Conservation (phyloP, 2,797 vertebrate species). For the Yasuhikotakia modesta region DNA sequence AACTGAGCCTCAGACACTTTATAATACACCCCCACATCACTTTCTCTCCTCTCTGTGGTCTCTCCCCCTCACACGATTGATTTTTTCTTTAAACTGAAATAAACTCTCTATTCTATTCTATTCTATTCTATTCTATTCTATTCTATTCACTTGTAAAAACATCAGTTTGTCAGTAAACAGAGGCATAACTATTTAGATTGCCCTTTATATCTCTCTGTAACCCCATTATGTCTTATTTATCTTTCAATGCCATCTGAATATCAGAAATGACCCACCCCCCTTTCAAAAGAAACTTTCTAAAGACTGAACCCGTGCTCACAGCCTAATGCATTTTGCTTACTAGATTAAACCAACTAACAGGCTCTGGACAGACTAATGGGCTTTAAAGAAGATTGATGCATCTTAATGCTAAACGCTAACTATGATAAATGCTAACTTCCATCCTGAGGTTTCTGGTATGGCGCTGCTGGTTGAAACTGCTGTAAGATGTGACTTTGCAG, state of each 20-base stretch:
- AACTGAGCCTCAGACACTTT: slow-evolving; percentile 56
- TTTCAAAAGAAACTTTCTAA: not conserved
- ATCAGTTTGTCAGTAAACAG: slow-evolving; percentile 33
- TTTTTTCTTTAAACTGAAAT: slow-evolving; percentile 64
- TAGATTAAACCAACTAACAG: slow-evolving; percentile 18
- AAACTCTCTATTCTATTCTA: slow-evolving; percentile 51
- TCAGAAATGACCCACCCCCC: not conserved
- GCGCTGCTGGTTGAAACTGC: not conserved
- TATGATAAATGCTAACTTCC: too few relatives aligned
- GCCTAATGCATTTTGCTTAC: slow-evolving; percentile 26
- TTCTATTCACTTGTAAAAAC: slow-evolving; percentile 36
- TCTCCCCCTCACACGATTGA: slow-evolving; percentile 64
- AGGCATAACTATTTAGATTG: slow-evolving; percentile 22
- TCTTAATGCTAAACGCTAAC: not conserved
- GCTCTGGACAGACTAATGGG: slow-evolving; percentile 14
- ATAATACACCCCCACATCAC: slow-evolving; percentile 1
- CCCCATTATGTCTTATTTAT: slow-evolving; percentile 18
- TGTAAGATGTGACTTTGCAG: not conserved
- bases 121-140: too few relatives aligned
- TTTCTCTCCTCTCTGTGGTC: slow-evolving; percentile 40
- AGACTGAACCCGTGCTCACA: not conserved
- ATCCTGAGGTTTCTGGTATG: too few relatives aligned
- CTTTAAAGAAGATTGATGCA: slow-evolving; percentile 2
- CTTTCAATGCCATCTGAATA: slow-evolving; percentile 12
- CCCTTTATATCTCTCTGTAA: not conserved